phyloP scores from a whole-genome alignment of 2,797 vertebrate species.

The Brachyrhaphis roseni region DNA sequence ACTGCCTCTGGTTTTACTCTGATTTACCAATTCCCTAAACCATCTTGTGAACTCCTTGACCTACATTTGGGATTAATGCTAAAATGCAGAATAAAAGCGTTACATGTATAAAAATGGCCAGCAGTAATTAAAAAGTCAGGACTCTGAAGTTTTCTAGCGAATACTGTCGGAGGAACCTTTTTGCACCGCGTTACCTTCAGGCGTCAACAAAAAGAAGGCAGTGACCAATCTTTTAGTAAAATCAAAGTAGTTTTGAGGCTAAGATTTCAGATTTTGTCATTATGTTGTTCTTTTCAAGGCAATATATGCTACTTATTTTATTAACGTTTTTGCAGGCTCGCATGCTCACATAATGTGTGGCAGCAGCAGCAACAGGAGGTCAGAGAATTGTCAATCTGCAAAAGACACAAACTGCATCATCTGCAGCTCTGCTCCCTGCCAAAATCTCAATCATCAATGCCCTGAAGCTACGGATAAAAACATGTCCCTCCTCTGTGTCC shows the following conservation, averaged over 20 bases:
- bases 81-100: neutral
- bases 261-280: neutral
- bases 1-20: neutral
- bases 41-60: neutral
- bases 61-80: neutral
- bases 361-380: constrained; percentile 15
- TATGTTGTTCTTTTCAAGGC: neutral
- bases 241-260: neutral
- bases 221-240: neutral
- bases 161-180: neutral
- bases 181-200: neutral
- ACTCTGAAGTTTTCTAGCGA: neutral
- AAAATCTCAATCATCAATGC: constrained; percentile 35
- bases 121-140: neutral
- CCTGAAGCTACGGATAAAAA: constrained; percentile 45
- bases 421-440: constrained; percentile 26
- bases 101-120: neutral
- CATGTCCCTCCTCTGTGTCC: constrained; percentile 50
- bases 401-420: constrained; percentile 29
- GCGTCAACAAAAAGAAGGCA: neutral
- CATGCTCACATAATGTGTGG: neutral
- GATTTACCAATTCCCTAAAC: neutral
- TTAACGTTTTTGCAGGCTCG: neutral
- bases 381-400: constrained; percentile 24
- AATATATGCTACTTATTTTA: neutral